These are phyloP conservation scores for Schizotus pectinicornis DNA, from an alignment of 2,888 invertebrate genomes.

Conservation along the genomic window DNA sequence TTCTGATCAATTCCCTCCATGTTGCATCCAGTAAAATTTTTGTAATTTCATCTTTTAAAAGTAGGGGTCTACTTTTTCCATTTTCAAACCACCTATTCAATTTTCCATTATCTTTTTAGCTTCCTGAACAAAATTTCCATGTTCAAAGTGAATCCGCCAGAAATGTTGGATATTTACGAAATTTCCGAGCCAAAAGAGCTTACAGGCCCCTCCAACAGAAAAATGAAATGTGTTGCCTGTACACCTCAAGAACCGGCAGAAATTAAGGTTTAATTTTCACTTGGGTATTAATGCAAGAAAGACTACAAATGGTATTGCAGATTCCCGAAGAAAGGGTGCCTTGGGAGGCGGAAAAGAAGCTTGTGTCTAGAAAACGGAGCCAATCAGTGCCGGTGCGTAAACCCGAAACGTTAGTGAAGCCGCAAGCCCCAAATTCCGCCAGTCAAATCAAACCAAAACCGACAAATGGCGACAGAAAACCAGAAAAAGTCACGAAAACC, in stretches of 20 bases:
- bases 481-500: conserved; percentile 9
- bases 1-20: too few species aligned
- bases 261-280: conserved; percentile 11
- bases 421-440: conserved; percentile 25
- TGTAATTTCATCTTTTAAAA: neutral
- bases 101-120: conserved; percentile 1
- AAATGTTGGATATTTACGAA: conserved; percentile 24
- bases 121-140: conserved; percentile 36
- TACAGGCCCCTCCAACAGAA: neutral
- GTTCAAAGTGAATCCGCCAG: conserved; percentile 32
- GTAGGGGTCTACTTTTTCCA: neutral
- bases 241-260: conserved; percentile 26
- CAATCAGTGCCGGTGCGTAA: conserved; percentile 45
- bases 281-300: neutral
- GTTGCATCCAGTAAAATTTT: too few species aligned
- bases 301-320: conserved; percentile 34
- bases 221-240: conserved; percentile 41
- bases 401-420: conserved; percentile 16
- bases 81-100: neutral
- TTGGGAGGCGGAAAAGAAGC: conserved; percentile 54
- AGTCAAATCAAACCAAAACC: neutral
- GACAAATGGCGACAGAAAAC: conserved; percentile 8
- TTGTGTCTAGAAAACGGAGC: conserved; percentile 41
- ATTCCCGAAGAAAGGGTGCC: conserved; percentile 57
- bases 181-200: conserved; percentile 1